Base-by-base conservation (phyloP, 2,797 vertebrate species). In the Apodemus agrarius region DNA sequence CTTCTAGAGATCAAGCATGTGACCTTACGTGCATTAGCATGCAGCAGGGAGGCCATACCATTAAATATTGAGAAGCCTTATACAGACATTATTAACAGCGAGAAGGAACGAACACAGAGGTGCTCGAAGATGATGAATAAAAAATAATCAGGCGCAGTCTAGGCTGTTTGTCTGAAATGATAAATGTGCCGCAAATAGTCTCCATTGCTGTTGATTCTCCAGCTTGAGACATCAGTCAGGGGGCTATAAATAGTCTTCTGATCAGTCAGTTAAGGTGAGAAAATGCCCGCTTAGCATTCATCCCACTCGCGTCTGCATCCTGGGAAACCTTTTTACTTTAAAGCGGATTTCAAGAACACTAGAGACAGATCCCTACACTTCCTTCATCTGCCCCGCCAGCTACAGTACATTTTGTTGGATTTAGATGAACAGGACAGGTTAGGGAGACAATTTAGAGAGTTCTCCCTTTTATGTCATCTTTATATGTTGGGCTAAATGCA, bases 51-150 rank as follows among this genome's bases (percentile, higher is more conserved):
- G 59, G 37, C 84, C 63, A 43, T 81, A 96, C n/a, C 94, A 79
- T 98, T 98, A 98, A 98, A 91, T 96, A 97, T 97, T 5, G 1
- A 98, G 97, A 92, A 96, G 91, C 46, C 82, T 95, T 84, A 88
- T 78, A 80, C 59, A 96, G 97, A 84, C 88, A 92, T 95, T 96
- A 96, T 96, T 97, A 97, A 97, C 96, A 97, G 90, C 95, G 96
- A 98, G 97, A 98, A 97, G 96, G 97, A 96, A 96, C 91, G 85
- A 97, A 93, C 24, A 59, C 96, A 96, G 96, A 97, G 98, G 98
- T 98, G 97, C 98, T 98, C 97, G 96, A 97, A 98, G 98, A 97
- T 96, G 96, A 97, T 97, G 96, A 98, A 98, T 98, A 98, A 97
- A 98, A 98, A 98, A 98, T 98, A 97, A 98, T 98, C 98, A 91